A percentile compares a stretch with the other conserved stretches of the same genome.
phyloP scores from a whole-genome alignment of 37 sponge, comb jelly and placozoan genomes.

The Dysidea cf. avara region DNA sequence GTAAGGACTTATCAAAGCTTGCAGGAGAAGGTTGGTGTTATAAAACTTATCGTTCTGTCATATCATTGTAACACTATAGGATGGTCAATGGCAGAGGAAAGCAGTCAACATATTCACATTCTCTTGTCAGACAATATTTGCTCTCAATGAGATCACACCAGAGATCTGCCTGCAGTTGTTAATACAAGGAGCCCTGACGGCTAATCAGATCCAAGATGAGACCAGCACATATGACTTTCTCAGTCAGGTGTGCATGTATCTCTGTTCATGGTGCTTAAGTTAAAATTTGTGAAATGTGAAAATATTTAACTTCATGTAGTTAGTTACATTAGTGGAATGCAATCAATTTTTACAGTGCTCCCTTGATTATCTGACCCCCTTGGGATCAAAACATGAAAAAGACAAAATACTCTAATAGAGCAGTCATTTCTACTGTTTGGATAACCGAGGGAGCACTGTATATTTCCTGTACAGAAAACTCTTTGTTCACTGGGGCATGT shows the following conservation, averaged over 20 bases:
- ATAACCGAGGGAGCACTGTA: too few species aligned
- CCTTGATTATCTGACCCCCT: too few species aligned
- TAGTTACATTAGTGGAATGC: too few species aligned
- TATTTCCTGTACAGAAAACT: too few species aligned
- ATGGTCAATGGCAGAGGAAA: constrained; percentile 92
- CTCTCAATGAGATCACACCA: constrained; percentile 68
- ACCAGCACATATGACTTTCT: constrained; percentile 95
- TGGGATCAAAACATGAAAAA: too few species aligned
- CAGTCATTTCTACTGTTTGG: too few species aligned
- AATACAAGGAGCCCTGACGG: constrained; percentile 93
- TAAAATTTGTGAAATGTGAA: too few species aligned
- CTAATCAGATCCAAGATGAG: constrained; percentile 81
- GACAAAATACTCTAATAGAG: too few species aligned
- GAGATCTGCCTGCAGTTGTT: constrained; percentile 84
- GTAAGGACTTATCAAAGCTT: constrained; percentile 61
- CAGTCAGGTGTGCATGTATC: constrained; percentile 62
- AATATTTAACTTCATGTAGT: too few species aligned
- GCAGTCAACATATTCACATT: constrained; percentile 92
- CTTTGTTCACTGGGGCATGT: too few species aligned
- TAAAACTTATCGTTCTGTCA: not conserved
- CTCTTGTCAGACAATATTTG: constrained; percentile 74
- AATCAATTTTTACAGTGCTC: too few species aligned
- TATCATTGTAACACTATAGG: constrained; percentile 33
- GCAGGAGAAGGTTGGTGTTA: constrained; percentile 58
- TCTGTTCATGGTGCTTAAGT: not conserved